These are phyloP conservation scores for Pampusana beccarii DNA, from an alignment of 2,113 vertebrate genomes.

Conservation along the genomic window DNA sequence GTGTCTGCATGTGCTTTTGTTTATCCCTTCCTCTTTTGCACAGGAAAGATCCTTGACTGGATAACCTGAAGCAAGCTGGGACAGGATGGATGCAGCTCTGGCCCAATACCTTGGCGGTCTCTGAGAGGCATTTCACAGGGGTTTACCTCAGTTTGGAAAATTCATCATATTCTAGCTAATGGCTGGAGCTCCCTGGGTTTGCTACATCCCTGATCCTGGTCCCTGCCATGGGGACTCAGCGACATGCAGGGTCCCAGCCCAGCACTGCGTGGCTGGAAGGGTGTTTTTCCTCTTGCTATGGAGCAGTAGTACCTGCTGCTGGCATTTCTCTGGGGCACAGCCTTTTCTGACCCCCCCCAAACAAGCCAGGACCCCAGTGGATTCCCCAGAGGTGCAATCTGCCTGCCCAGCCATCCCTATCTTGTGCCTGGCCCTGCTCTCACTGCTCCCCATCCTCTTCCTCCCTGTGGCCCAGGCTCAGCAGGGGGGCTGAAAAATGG, in stretches of 20 bases:
- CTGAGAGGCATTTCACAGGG: fast-evolving
- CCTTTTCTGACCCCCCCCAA: background rate
- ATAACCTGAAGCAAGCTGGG: background rate
- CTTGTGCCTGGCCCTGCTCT: background rate
- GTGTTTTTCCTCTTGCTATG: background rate
- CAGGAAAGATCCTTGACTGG: background rate
- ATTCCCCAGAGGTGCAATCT: too few species aligned
- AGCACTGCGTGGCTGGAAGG: background rate
- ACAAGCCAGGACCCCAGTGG: background rate
- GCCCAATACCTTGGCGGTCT: fast-evolving
- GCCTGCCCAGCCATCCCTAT: background rate
- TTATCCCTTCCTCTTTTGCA: background rate
- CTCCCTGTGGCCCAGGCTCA: background rate
- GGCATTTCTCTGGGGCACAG: background rate
- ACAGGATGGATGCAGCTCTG: too few species aligned
- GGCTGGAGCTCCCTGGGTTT: background rate
- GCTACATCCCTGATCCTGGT: background rate
- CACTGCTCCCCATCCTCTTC: background rate
- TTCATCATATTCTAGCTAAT: background rate
- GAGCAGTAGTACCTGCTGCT: background rate
- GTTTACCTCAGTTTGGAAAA: background rate
- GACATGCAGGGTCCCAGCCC: background rate
- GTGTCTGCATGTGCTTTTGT: background rate
- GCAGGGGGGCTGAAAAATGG: background rate
- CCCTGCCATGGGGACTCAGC: background rate